Conservation (phyloP, 2,797 vertebrate species). For the Loriculus beryllinus region DNA sequence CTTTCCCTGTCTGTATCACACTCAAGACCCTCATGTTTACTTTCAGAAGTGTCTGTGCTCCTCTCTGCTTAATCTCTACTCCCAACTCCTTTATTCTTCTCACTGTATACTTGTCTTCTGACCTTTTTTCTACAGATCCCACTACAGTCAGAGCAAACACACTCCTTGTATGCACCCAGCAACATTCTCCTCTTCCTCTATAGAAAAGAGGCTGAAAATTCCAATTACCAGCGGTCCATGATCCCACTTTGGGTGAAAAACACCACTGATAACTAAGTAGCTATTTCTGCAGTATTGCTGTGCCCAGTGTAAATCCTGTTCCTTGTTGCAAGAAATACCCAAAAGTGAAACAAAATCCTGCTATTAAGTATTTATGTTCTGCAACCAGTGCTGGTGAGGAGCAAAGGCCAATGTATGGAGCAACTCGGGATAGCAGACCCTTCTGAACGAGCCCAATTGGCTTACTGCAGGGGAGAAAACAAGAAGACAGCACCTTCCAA, state of each 20-base stretch:
- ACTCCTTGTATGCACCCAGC: not conserved
- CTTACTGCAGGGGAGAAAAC: not conserved
- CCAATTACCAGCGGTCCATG: not conserved
- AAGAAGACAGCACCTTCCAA: not conserved
- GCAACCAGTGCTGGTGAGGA: not conserved
- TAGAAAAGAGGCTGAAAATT: not conserved
- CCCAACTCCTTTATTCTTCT: conserved; percentile 29
- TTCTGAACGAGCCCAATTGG: not conserved
- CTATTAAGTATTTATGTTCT: not conserved
- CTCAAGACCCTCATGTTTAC: not conserved
- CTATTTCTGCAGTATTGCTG: not conserved
- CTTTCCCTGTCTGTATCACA: not conserved
- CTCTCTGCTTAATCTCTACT: conserved; percentile 44
- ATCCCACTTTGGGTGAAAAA: not conserved
- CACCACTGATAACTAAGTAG: not conserved
- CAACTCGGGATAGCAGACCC: not conserved
- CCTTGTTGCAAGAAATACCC: not conserved
- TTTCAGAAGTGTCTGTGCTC: conserved; percentile 18
- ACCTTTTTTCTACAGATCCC: not conserved
- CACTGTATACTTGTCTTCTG: not conserved
- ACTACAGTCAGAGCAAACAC: not conserved
- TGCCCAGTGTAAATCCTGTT: not conserved
- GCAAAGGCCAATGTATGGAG: fast-evolving
- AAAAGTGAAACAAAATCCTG: not conserved
- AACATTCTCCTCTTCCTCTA: not conserved